Conservation (phyloP, 1,140 invertebrate species). For the Drosophila ironensis region DNA sequence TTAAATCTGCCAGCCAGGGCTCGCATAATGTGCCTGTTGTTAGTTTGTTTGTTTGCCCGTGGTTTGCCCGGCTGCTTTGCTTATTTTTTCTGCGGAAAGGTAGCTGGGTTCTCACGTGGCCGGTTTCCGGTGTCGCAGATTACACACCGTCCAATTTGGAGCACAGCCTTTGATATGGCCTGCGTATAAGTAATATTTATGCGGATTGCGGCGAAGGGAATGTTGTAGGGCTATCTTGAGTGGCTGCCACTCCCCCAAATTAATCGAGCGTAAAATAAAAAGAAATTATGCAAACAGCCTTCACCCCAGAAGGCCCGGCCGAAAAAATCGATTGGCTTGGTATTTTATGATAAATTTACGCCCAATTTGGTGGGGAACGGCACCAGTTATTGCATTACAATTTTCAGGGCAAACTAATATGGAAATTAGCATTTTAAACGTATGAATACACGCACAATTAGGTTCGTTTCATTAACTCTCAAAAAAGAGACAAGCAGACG, state of each 20-base stretch:
- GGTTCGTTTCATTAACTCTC: constrained; percentile 67
- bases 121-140: constrained; percentile 63
- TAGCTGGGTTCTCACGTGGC: constrained; percentile 34
- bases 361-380: constrained; percentile 52
- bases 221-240: constrained; percentile 29
- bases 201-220: constrained; percentile 45
- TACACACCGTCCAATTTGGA: constrained; percentile 42
- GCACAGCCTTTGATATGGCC: constrained; percentile 73
- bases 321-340: constrained; percentile 60
- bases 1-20: constrained; percentile 62
- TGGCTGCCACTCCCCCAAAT: constrained; percentile 57
- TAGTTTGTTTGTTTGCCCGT: constrained; percentile 15
- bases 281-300: constrained; percentile 74
- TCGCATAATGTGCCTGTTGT: constrained; percentile 42
- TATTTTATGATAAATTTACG: constrained; percentile 72
- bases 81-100: not conserved
- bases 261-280: constrained; percentile 78
- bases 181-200: constrained; percentile 44
- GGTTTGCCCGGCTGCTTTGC: constrained; percentile 4
- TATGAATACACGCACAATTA: constrained; percentile 78
- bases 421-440: constrained; percentile 79
- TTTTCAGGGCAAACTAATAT: constrained; percentile 65
- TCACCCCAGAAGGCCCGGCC: not conserved
- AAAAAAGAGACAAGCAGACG: constrained; percentile 39
- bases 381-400: constrained; percentile 44